Base-by-base conservation (phyloP, 2,797 vertebrate species). In the Echeneis naucrates region DNA sequence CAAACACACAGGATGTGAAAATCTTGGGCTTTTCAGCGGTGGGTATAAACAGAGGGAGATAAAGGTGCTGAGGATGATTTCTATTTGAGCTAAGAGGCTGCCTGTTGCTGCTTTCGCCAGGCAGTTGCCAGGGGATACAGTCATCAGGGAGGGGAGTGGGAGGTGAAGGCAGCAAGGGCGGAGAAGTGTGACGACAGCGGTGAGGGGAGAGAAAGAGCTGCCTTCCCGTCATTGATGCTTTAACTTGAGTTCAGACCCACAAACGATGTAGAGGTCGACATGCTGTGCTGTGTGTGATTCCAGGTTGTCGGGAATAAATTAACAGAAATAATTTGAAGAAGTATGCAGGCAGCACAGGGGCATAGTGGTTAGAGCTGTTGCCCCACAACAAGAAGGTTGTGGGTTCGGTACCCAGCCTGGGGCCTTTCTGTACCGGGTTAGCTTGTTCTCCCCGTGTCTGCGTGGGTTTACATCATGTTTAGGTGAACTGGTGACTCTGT, bases 121-220 rank as follows among this genome's bases (percentile, higher is more conserved):
- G 69, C 77, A 80, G 91, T 92, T 92, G 91, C 91, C 88, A 93
- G 63, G 91, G 87, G 90, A 84, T 80, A 90, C 89, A 26, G 87
- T 80, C 47, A 40, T 60, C 48, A 26, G 37, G 12, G 65, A 56
- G 62, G 27, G 62, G 47, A 17, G 65, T 24, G 17, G 13, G 6
- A 60, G 66, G 24, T 21, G 57, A 66, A 62, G 47, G 58, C 21
- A 0, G 61, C 60, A 63, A 64, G 65, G 74, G 51, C 37, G 71
- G 68, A 80, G 82, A 75, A 56, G 75, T 71, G 63, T 87, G 88
- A 85, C 68, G 59, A 72, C 75, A 85, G 75, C 45, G 23, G 26
- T n/a, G 67, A 71, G 68, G 69, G 51, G 77, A 80, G 67, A 75
- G 70, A 78, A 60, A 65, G 40, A 72, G 44, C 55, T 75, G 64